A percentile compares a stretch with the other conserved stretches of the same genome.
phyloP scores from a whole-genome alignment of 2,113 vertebrate species.

The Capreolus pygargus region DNA sequence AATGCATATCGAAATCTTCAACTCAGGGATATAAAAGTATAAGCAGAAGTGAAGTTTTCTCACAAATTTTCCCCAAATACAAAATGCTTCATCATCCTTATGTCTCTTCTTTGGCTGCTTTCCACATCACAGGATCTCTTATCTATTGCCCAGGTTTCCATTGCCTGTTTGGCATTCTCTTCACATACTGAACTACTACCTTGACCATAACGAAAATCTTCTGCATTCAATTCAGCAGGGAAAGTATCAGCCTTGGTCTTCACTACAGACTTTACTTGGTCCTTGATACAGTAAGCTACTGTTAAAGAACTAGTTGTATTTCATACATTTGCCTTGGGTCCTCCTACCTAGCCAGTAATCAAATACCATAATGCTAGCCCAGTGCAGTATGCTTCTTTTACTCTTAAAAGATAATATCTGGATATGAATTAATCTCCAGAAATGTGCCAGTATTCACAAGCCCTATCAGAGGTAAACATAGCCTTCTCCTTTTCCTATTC shows the following conservation, averaged over 20 bases:
- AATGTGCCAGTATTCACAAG: background rate
- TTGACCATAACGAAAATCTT: slow-evolving; percentile 37
- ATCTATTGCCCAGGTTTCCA: background rate
- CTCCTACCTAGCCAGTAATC: background rate
- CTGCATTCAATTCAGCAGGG: background rate
- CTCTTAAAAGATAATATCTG: slow-evolving; percentile 29
- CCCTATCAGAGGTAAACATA: background rate
- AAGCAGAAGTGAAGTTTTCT: slow-evolving; percentile 16
- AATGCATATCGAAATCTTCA: slow-evolving; percentile 9
- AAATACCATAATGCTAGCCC: background rate
- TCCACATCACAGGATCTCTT: background rate
- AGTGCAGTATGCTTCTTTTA: background rate
- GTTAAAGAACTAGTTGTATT: slow-evolving; percentile 14
- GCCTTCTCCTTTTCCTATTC: background rate
- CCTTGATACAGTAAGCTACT: background rate
- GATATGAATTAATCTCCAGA: slow-evolving; percentile 23
- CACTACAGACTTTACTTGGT: slow-evolving; percentile 14
- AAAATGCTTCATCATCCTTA: slow-evolving; percentile 9
- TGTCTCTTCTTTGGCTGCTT: slow-evolving; percentile 11
- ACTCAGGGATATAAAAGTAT: background rate
- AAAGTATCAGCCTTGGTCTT: slow-evolving; percentile 37
- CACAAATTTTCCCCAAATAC: background rate
- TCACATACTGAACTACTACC: background rate
- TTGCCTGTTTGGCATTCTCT: slow-evolving; percentile 31
- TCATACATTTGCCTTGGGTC: slow-evolving; percentile 34